Base-by-base conservation (phyloP, 2,888 invertebrate species). In the Altica lythri region DNA sequence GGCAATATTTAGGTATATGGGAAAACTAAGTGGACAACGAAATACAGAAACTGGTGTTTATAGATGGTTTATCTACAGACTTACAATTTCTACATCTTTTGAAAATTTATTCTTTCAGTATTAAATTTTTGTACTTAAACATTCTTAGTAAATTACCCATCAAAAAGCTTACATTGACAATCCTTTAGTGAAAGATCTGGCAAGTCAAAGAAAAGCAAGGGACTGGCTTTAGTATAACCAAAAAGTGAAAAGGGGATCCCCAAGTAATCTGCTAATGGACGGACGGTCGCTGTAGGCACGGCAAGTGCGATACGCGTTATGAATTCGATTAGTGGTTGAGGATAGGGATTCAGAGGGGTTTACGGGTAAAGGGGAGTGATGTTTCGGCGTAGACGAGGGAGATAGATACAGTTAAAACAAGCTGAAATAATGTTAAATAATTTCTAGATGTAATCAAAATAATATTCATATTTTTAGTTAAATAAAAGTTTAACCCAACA, bases 281-380 rank as follows among this genome's bases (percentile, higher is more conserved):
- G 38, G 51, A 29, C 17, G 32, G 45, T 18, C 45, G 46, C 50
- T 29, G 50, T 40, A 44, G 55, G 38, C 46, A 42, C 61, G 62
- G 60, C 61, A 61, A 62, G 58, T 63, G 63, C 63, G 64, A 64
- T 65, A 63, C 66, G 66, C 66, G 64, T 64, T 65, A 64, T 65
- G 66, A 66, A 66, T 66, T 66, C 65, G 64, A 66, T 65, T 66
- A 66, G 61, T 56, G 56, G 63, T 55, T 55, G 53, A 45, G 19
- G 12, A 13, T 12, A 25, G 17, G 14, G 16, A 9, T n/a, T n/a
- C n/a, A n/a, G 35, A 16, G 17, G 17, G 16, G 46, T n/a, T 10
- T 16, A 19, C 2, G 8, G 44, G 22, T 12, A 38, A 22, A 38
- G 10, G 13, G 38, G 6, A 19, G 16, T 10, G 10, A 10, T n/a